Evolutionary conservation across 2,797 vertebrate species (phyloP).

Genomic region (Orestias chungarensis): DNA sequence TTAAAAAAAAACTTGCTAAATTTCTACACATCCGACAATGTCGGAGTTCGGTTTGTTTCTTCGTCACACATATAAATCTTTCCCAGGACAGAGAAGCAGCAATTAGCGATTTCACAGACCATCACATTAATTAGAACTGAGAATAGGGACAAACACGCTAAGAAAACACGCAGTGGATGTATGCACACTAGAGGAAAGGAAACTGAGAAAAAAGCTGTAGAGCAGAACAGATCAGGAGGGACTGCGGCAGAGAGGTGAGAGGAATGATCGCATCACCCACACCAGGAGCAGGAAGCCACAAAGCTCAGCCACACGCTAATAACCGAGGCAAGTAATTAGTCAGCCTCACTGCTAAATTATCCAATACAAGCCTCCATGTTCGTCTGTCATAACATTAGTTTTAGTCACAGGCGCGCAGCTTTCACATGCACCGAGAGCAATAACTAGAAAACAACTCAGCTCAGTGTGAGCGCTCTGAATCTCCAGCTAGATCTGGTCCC

Average conservation of each 20-base stretch:
- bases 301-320: conserved; percentile 49
- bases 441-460: too few species aligned
- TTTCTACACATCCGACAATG: conserved; percentile 5
- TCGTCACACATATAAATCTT: conserved; percentile 23
- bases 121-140: conserved; percentile 60
- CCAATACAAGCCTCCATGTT: conserved; percentile 31
- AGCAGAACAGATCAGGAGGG: conserved; percentile 15
- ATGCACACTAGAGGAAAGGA: conserved; percentile 18
- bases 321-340: conserved; percentile 59
- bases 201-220: conserved; percentile 17
- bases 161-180: conserved; percentile 17
- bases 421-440: too few species aligned
- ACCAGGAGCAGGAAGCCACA: conserved; percentile 30
- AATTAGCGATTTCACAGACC: conserved; percentile 64
- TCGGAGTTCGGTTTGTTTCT: conserved; percentile 9
- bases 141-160: conserved; percentile 40
- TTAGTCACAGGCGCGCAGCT: conserved; percentile 9
- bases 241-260: not conserved
- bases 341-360: conserved; percentile 48
- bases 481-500: too few species aligned
- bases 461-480: too few species aligned
- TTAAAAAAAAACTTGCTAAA: too few species aligned
- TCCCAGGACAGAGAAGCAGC: conserved; percentile 46
- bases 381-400: conserved; percentile 37
- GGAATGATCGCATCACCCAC: conserved; percentile 5